These are phyloP conservation scores for Garra rufa DNA, from an alignment of 2,113 vertebrate species.

Conservation along the genomic window DNA sequence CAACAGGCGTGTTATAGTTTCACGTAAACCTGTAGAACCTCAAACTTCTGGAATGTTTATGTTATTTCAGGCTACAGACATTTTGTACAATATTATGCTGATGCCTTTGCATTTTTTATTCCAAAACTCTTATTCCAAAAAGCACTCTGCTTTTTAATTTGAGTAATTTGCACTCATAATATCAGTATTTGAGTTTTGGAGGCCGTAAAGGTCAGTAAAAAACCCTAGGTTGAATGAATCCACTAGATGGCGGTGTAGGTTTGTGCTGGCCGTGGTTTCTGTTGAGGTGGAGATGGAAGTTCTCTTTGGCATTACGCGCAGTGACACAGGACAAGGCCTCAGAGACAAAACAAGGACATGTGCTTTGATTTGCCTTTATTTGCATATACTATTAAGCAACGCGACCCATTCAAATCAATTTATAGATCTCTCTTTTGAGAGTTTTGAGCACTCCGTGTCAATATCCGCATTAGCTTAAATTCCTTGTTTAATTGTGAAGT, in stretches of 20 bases:
- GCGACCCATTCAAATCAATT: conserved; percentile 4
- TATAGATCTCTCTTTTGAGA: background rate
- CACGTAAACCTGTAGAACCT: background rate
- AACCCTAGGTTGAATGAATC: background rate
- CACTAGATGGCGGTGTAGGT: conserved; percentile 68
- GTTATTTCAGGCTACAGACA: background rate
- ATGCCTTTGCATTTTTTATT: background rate
- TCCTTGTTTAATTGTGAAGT: conserved; percentile 11
- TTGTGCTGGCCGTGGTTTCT: conserved; percentile 38
- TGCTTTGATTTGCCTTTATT: conserved; percentile 31
- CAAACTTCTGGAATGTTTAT: background rate
- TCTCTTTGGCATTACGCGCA: conserved; percentile 15
- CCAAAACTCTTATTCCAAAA: background rate
- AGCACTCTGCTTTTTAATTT: conserved; percentile 4
- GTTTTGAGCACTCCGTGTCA: background rate
- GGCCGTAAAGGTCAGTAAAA: conserved; percentile 4
- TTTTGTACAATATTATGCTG: background rate
- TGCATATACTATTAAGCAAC: conserved; percentile 26
- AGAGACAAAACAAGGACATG: conserved; percentile 36
- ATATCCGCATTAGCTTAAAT: conserved; percentile 8
- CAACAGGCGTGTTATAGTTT: background rate
- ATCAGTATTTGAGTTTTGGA: background rate
- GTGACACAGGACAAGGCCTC: background rate
- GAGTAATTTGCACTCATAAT: background rate
- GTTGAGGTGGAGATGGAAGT: background rate